phyloP scores from a whole-genome alignment of 2,888 invertebrate genomes.

The Trissonchulus latispiculum region DNA sequence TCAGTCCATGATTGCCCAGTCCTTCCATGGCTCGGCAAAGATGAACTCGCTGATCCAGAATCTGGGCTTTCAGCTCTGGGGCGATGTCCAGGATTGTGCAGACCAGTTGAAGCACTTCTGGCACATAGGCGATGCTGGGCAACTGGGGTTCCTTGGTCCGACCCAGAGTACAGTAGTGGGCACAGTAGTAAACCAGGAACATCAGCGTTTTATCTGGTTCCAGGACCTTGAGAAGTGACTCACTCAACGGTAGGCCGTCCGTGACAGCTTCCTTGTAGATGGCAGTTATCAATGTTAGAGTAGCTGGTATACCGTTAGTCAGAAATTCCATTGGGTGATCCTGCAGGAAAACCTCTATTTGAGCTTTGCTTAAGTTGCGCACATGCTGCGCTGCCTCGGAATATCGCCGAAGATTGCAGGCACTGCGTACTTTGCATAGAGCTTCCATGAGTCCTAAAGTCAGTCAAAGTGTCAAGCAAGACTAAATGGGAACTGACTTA shows the following conservation, averaged over 20 bases:
- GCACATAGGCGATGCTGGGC: neutral
- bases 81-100: neutral
- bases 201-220: neutral
- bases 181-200: neutral
- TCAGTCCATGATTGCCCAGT: neutral
- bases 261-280: neutral
- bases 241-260: neutral
- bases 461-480: too few relatives aligned
- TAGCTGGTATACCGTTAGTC: neutral
- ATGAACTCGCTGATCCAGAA: neutral
- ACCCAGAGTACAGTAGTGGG: neutral
- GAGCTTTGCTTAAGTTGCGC: neutral
- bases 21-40: neutral
- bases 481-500: too few relatives aligned
- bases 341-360: neutral
- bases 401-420: neutral
- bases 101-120: neutral
- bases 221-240: neutral
- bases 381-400: neutral
- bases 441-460: too few relatives aligned
- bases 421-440: neutral
- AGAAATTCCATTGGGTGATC: neutral
- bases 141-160: neutral
- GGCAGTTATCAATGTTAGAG: neutral
- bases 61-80: neutral